Evolutionary conservation across 2,113 vertebrate species (phyloP), one percentile per base, ranked within the genome.

Genomic region (Callopanchax toddi): DNA sequence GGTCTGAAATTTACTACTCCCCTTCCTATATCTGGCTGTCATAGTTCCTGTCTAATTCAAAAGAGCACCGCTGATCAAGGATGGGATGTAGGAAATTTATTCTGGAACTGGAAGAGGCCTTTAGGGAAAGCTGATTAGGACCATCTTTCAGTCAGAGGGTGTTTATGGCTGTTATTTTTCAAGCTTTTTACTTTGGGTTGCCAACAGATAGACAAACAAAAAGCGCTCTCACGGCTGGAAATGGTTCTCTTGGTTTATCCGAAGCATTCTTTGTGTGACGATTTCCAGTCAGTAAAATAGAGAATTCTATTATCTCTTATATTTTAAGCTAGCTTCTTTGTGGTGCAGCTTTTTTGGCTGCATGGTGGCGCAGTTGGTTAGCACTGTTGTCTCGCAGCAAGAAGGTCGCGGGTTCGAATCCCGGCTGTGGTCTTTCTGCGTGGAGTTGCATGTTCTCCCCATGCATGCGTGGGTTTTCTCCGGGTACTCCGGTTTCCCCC

Each of bases 41-140:
- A 84, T 67, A 66, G 74, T 78, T 81, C 68, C 69, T 53, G 81
- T 74, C 73, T 82, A 79, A 86, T 80, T 85, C 81, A 84, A 44
- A 56, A 80, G 60, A 55, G 74, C 40, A 0, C 10, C 29, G 11
- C 42, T 44, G 62, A 82, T 72, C 65, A 75, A 68, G 57, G 71
- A 75, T 56, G 71, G 77, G 55, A 65, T 49, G 62, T 34, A 40
- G 61, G n/a, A 54, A 26, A 68, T 83, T 73, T 15, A 78, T 77
- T 65, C 46, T 25, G 23, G 60, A 49, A 43, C 49, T 52, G 49
- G 45, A 62, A 62, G 57, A 58, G 25, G 48, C 51, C 11, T 60
- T 62, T 57, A 58, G 50, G 32, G 56, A 58, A 53, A 71, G 29
- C 63, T 32, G 5, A 51, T 61, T 39, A 21, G 23, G 48, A 17